Evolutionary conservation across 2,113 vertebrate species (phyloP).

Genomic region (Eretmochelys imbricata): DNA sequence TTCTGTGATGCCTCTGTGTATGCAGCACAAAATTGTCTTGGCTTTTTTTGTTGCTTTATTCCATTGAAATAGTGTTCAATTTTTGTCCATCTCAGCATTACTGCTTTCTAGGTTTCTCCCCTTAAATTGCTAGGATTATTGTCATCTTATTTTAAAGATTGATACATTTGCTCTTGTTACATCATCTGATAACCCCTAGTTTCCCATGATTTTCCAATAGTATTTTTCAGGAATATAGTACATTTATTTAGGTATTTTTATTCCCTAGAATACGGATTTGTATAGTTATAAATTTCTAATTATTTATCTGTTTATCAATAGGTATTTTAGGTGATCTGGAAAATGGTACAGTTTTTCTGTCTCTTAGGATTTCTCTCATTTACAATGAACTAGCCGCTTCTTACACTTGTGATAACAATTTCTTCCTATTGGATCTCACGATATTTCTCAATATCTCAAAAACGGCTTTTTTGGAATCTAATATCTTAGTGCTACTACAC

Average conservation of each 20-base stretch:
- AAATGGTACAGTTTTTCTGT: neutral
- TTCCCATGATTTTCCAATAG: neutral
- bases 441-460: neutral
- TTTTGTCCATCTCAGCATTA: neutral
- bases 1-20: neutral
- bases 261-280: neutral
- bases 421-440: neutral
- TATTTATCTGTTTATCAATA: neutral
- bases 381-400: neutral
- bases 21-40: neutral
- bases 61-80: neutral
- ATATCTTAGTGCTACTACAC: neutral
- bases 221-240: neutral
- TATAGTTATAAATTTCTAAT: neutral
- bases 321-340: neutral
- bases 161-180: neutral
- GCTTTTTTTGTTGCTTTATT: slow-evolving; percentile 23
- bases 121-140: neutral
- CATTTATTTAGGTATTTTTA: neutral
- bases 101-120: neutral
- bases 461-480: neutral
- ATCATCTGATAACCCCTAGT: neutral
- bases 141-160: neutral
- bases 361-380: neutral
- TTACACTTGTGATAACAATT: neutral